Evolutionary conservation across 2,797 vertebrate genomes (phyloP).

Genomic region (Xenentodon cancila): DNA sequence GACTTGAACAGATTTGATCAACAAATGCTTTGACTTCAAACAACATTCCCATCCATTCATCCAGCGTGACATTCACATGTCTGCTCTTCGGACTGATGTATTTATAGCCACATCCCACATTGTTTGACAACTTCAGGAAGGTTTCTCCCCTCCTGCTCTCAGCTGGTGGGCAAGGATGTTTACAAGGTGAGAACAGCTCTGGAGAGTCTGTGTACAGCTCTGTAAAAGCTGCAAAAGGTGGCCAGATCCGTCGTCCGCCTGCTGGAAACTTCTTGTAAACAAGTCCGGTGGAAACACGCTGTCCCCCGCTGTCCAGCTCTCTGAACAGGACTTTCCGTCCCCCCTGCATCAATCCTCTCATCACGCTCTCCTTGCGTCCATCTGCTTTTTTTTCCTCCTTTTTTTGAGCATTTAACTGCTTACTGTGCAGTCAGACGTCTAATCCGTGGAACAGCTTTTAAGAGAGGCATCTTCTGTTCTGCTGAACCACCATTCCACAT

Average conservation of each 20-base stretch:
- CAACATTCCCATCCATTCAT: constrained; percentile 44
- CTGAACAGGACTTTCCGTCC: constrained; percentile 62
- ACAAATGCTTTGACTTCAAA: constrained; percentile 26
- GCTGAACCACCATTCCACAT: too few species aligned
- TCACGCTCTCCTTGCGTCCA: constrained; percentile 25
- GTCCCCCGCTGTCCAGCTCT: constrained; percentile 26
- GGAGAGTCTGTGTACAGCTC: constrained; percentile 35
- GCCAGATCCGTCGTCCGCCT: constrained; percentile 15
- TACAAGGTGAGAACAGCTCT: constrained; percentile 64
- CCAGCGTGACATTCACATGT: constrained; percentile 27
- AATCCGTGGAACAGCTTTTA: constrained; percentile 1
- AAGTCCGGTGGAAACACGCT: constrained; percentile 64
- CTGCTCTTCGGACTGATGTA: constrained; percentile 20
- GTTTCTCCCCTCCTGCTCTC: constrained; percentile 21
- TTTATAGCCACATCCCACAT: constrained; percentile 22
- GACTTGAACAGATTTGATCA: not conserved
- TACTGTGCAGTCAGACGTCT: constrained; percentile 1
- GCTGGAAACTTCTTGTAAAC: constrained; percentile 65
- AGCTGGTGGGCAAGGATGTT: constrained; percentile 54
- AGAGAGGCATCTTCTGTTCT: too few species aligned
- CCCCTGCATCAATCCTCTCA: constrained; percentile 33
- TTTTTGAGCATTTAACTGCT: constrained; percentile 5
- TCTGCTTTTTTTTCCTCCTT: constrained; percentile 21
- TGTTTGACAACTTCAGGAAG: constrained; percentile 30
- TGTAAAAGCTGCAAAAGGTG: constrained; percentile 56